phyloP scores from a whole-genome alignment of 2,797 vertebrate species.

The Tauraco hartlaubi region DNA sequence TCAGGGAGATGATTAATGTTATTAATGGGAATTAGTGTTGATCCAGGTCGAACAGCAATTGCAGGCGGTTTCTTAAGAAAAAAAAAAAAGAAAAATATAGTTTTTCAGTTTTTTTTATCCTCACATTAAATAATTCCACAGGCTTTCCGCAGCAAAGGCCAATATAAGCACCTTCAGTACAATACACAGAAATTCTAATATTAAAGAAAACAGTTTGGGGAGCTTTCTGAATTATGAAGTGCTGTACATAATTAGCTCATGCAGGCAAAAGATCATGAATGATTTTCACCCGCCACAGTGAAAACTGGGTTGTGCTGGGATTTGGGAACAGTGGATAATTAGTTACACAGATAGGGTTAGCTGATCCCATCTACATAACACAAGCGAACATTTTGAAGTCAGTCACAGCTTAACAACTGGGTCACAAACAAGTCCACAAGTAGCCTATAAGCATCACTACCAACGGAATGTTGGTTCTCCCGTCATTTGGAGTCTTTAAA shows the following conservation, averaged over 20 bases:
- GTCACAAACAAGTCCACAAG: not conserved
- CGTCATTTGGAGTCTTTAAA: not conserved
- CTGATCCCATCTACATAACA: conserved; percentile 26
- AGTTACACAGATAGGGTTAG: conserved; percentile 32
- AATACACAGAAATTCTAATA: not conserved
- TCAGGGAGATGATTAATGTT: conserved; percentile 89
- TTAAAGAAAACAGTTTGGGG: not conserved
- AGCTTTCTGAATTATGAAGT: not conserved
- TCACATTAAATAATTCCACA: not conserved
- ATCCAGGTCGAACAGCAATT: conserved; percentile 87
- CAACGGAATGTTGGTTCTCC: not conserved
- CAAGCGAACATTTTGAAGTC: not conserved
- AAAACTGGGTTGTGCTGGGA: conserved; percentile 18
- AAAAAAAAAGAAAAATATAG: conserved; percentile 37
- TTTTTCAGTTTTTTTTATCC: not conserved
- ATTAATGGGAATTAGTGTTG: conserved; percentile 93
- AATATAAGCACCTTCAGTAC: not conserved
- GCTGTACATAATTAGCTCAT: not conserved
- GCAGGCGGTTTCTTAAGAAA: conserved; percentile 83
- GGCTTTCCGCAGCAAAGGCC: not conserved
- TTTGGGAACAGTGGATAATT: conserved; percentile 46
- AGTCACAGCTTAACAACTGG: not conserved
- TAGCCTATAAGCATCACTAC: not conserved
- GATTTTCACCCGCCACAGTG: conserved; percentile 15
- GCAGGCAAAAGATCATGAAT: not conserved